A percentile compares a stretch with the other conserved stretches of the same genome.
Conservation (phyloP, 1,140 invertebrate species). For the Aphelenchoides besseyi region DNA sequence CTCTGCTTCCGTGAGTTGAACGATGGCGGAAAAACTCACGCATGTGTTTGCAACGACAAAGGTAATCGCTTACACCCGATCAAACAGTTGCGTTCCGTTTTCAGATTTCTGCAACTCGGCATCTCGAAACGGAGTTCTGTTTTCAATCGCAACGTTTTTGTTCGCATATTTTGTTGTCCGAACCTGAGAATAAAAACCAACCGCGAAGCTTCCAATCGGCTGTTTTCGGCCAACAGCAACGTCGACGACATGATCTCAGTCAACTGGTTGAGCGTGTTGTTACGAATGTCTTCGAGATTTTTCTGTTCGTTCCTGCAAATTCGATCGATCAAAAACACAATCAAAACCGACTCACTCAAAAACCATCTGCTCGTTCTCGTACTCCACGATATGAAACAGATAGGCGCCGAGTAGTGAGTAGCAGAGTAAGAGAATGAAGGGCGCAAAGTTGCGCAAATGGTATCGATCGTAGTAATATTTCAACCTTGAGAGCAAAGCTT, state of each 20-base stretch:
- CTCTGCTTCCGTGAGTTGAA: no score
- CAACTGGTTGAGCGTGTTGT: slow-evolving; percentile 34
- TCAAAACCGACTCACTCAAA: slow-evolving; percentile 38
- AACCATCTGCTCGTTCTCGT: slow-evolving; percentile 52
- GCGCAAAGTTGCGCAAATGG: slow-evolving; percentile 50
- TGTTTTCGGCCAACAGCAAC: slow-evolving; percentile 10
- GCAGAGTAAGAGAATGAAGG: slow-evolving; percentile 53
- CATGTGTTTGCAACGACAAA: no score
- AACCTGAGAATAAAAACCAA: no score
- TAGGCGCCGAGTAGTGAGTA: slow-evolving; percentile 58
- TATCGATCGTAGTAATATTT: slow-evolving; percentile 59
- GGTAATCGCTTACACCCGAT: no score
- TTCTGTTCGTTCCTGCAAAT: slow-evolving; percentile 34
- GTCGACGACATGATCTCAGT: slow-evolving; percentile 11
- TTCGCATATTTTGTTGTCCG: no score
- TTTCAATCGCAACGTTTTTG: no score
- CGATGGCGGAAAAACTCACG: no score
- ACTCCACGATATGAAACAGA: slow-evolving; percentile 56
- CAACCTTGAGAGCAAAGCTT: not conserved
- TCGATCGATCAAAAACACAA: slow-evolving; percentile 13
- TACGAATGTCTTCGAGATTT: slow-evolving; percentile 33
- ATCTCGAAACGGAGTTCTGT: no score
- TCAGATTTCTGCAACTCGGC: no score
- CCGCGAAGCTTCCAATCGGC: slow-evolving; percentile 16
- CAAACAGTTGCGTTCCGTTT: no score